phyloP scores from a whole-genome alignment of 1,140 invertebrate genomes.

The Dryas iulia region DNA sequence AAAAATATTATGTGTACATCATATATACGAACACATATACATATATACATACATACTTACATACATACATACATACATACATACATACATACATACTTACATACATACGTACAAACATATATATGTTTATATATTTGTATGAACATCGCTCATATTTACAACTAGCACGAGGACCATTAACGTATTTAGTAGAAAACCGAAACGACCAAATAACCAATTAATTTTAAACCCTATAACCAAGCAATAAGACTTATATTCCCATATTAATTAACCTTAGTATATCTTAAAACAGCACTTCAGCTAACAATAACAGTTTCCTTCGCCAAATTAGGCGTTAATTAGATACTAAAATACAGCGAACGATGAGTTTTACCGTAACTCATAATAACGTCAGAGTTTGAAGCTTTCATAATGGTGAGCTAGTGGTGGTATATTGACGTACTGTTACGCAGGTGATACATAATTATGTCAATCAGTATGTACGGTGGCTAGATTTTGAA shows the following conservation, averaged over 20 bases:
- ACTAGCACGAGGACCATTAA: neutral
- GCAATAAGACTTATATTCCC: neutral
- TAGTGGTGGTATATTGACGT: no score
- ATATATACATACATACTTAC: no score
- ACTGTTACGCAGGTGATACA: no score
- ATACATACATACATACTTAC: no score
- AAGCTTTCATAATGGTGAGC: neutral
- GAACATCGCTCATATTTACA: neutral
- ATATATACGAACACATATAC: no score
- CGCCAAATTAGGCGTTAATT: constrained; percentile 2
- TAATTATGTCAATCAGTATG: no score
- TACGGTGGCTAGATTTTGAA: no score
- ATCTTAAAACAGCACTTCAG: constrained; percentile 2
- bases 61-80: no score
- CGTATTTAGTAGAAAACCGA: neutral
- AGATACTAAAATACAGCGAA: neutral
- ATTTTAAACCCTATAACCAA: neutral
- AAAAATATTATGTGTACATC: no score
- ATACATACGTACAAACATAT: neutral
- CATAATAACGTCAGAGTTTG: neutral
- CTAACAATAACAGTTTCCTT: neutral
- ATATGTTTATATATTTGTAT: neutral
- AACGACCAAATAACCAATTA: neutral
- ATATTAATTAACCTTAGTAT: neutral
- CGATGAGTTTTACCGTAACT: neutral